Evolutionary conservation across 1,140 invertebrate genomes (phyloP).

Genomic region (Calycopis cecrops): DNA sequence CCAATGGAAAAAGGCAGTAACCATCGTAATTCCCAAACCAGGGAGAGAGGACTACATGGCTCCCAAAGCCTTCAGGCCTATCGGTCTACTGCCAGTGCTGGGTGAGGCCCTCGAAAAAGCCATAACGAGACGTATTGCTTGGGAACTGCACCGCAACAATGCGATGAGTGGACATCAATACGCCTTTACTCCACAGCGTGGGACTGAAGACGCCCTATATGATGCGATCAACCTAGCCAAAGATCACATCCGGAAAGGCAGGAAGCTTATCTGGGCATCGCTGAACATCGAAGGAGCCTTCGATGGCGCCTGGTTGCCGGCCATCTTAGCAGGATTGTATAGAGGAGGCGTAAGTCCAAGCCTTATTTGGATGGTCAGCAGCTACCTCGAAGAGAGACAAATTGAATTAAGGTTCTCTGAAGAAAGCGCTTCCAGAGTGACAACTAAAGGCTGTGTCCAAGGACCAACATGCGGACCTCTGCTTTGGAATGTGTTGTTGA

Average conservation of each 20-base stretch:
- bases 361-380: background rate
- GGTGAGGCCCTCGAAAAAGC: background rate
- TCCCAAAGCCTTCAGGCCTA: background rate
- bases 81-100: background rate
- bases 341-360: background rate
- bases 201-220: too few species aligned
- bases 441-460: background rate
- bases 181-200: too few species aligned
- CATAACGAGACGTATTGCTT: background rate
- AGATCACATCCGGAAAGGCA: too few species aligned
- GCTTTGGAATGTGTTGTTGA: background rate
- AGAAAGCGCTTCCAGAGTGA: background rate
- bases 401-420: background rate
- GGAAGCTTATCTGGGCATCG: too few species aligned
- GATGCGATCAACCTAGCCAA: too few species aligned
- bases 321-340: too few species aligned
- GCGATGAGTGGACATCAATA: background rate
- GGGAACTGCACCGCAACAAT: background rate
- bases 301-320: too few species aligned
- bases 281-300: too few species aligned
- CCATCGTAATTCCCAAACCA: background rate
- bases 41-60: background rate
- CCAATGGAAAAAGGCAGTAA: too few species aligned
- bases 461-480: background rate
- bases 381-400: background rate